Conservation (phyloP, 2,888 invertebrate species). For the Theretra japonica region DNA sequence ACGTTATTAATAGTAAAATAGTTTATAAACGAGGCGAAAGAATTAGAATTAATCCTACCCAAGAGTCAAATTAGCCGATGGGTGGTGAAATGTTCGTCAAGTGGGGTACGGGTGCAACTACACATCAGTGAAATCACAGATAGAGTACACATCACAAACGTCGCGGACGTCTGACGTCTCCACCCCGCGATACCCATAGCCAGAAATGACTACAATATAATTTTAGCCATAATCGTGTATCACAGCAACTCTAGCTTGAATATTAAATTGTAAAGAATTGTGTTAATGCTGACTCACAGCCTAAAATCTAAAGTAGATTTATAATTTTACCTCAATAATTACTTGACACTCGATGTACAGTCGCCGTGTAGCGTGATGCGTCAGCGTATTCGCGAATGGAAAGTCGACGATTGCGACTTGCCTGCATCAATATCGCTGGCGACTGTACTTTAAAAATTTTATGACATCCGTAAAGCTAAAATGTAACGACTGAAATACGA, state of each 20-base stretch:
- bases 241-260: slow-evolving; percentile 84
- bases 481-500: slow-evolving; percentile 70
- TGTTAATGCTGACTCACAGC: slow-evolving; percentile 81
- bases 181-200: slow-evolving; percentile 59
- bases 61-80: slow-evolving; percentile 49
- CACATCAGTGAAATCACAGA: slow-evolving; percentile 75
- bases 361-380: slow-evolving; percentile 28
- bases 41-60: slow-evolving; percentile 39
- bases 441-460: slow-evolving; percentile 43
- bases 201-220: slow-evolving; percentile 74
- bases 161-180: slow-evolving; percentile 42
- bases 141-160: slow-evolving; percentile 63
- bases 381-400: neutral
- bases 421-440: slow-evolving; percentile 31
- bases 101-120: slow-evolving; percentile 59
- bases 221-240: slow-evolving; percentile 81
- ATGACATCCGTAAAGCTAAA: slow-evolving; percentile 59
- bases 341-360: slow-evolving; percentile 61
- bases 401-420: neutral
- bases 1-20: slow-evolving; percentile 43
- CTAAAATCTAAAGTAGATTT: slow-evolving; percentile 76
- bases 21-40: slow-evolving; percentile 49
- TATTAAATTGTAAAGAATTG: slow-evolving; percentile 78
- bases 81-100: slow-evolving; percentile 40
- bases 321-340: slow-evolving; percentile 63